Base-by-base conservation (phyloP, 2,888 invertebrate species). In the Dexiosoma caninum region DNA sequence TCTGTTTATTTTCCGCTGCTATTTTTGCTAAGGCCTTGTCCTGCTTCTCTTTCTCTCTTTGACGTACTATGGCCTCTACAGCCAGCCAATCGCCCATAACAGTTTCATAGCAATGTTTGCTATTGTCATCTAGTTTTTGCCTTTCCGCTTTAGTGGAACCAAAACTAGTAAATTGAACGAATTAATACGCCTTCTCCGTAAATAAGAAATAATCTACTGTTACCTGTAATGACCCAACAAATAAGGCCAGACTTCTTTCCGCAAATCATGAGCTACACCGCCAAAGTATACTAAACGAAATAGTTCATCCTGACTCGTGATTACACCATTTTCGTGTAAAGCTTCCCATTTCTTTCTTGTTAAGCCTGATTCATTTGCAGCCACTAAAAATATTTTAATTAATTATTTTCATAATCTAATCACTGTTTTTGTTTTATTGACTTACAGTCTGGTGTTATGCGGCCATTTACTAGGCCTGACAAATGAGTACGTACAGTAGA, bases 51-150 rank as follows among this genome's bases (percentile, higher is more conserved):
- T 94, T 94, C 85, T 97, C 96, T 2, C 94, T 91, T 87, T 96
- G 95, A 1, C 94, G 90, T 0, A 98, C 96, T 82, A 98, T 97
- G 0, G 97, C 97, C 88, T 98, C 98, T 0, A 98, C 96, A 0
- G 97, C 97, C 82, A 97, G 90, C 98, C 98, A 98, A 88, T 98
- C 97, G 0, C 97, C 96, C 95, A 98, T 96, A 0, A 95, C 95
- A 8, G 95, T 95, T 89, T 98, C 97, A 85, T 97, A 97, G 79
- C 93, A 93, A 51, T 95, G 94, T 80, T 94, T 93, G 37, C 94
- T 94, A 53, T 92, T 92, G 75, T 92, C 91, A 84, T 95, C 94
- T 80, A 94, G 92, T 84, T 93, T 93, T 1, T 89, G 88, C 8
- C 95, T 91, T 82, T 95, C 94, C 76, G 93, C 92, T 0, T 91